A percentile compares a stretch with the other conserved stretches of the same genome.
Evolutionary conservation across 1,140 invertebrate species (phyloP).

Genomic region (Mylabris phalerata): DNA sequence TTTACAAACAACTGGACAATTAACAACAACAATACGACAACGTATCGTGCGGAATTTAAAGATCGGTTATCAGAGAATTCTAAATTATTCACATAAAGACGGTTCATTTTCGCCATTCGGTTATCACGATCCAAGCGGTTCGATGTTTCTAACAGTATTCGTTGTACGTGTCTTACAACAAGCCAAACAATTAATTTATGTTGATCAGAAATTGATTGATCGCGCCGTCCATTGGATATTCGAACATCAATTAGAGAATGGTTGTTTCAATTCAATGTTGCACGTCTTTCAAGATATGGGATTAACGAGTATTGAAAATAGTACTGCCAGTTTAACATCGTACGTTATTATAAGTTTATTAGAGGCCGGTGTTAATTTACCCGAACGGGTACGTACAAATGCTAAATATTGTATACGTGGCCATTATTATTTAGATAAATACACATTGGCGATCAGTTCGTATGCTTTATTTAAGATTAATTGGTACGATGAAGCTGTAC

Average conservation of each 20-base stretch:
- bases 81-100: conserved; percentile 63
- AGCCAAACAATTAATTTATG: conserved; percentile 55
- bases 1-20: conserved; percentile 47
- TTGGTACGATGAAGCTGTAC: conserved; percentile 30
- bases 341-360: conserved; percentile 57
- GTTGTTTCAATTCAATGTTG: conserved; percentile 64
- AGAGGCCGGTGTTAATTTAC: conserved; percentile 47
- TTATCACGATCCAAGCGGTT: conserved; percentile 46
- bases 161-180: conserved; percentile 66
- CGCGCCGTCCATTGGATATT: conserved; percentile 63
- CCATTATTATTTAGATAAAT: conserved; percentile 39
- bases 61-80: conserved; percentile 64
- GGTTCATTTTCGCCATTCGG: conserved; percentile 77
- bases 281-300: conserved; percentile 60
- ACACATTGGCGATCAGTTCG: conserved; percentile 51
- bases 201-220: conserved; percentile 61
- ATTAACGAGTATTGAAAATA: conserved; percentile 51
- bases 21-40: conserved; percentile 45
- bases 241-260: conserved; percentile 60
- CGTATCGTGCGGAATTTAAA: conserved; percentile 60
- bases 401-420: conserved; percentile 50
- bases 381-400: conserved; percentile 42
- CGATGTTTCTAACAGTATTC: conserved; percentile 73
- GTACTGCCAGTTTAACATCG: conserved; percentile 50
- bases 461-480: conserved; percentile 54